phyloP scores from a whole-genome alignment of 2,888 invertebrate species.

The Rhodophaea formosa region DNA sequence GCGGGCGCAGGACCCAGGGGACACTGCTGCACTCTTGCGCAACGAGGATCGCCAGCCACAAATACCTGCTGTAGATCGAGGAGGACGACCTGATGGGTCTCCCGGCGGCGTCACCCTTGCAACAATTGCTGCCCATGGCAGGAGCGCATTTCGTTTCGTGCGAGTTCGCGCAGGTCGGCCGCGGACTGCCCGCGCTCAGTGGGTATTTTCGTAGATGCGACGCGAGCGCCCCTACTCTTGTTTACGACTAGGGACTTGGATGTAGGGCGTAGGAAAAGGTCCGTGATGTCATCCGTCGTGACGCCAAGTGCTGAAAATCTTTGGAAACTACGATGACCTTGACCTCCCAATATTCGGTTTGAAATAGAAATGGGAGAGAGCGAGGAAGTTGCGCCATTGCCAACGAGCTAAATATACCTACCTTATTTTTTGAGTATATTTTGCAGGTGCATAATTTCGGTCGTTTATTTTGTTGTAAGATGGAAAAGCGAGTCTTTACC shows the following conservation, averaged over 20 bases:
- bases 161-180: slow-evolving; percentile 60
- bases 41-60: slow-evolving; percentile 60
- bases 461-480: not conserved
- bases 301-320: not conserved
- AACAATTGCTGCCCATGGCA: slow-evolving; percentile 82
- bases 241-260: slow-evolving; percentile 7
- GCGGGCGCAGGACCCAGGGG: slow-evolving; percentile 58
- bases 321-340: not conserved
- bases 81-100: slow-evolving; percentile 68
- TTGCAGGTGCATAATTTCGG: not conserved
- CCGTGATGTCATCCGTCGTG: slow-evolving; percentile 1
- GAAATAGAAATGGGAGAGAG: not conserved
- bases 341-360: not conserved
- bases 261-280: slow-evolving; percentile 11
- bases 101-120: slow-evolving; percentile 79
- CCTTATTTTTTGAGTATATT: not conserved
- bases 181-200: slow-evolving; percentile 58
- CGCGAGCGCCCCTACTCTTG: slow-evolving; percentile 54
- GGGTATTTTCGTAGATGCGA: slow-evolving; percentile 64
- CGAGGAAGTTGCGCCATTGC: not conserved
- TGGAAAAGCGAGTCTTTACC: not conserved
- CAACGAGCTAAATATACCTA: not conserved
- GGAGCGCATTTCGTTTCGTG: slow-evolving; percentile 64
- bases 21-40: slow-evolving; percentile 59
- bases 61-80: slow-evolving; percentile 78